These are phyloP conservation scores for Corythoichthys haematopterus DNA, from an alignment of 2,113 vertebrate species.

Conservation along the genomic window DNA sequence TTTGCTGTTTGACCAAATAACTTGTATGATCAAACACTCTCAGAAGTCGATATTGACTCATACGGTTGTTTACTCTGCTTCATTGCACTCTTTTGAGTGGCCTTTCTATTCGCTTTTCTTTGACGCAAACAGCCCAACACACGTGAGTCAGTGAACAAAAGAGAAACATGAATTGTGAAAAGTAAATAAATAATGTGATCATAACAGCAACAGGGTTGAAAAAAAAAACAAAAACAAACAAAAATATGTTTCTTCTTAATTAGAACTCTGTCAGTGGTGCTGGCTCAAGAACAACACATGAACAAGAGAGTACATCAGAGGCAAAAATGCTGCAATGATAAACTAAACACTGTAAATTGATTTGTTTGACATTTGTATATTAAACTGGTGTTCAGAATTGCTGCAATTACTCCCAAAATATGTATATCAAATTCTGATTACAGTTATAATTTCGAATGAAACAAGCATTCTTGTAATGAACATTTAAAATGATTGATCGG, in stretches of 20 bases:
- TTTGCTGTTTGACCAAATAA: conserved; percentile 12
- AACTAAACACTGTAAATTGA: too few species aligned
- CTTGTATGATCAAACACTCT: neutral
- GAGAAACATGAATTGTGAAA: too few species aligned
- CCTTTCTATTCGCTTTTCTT: conserved; percentile 3
- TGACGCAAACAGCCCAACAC: neutral
- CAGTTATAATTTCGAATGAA: too few species aligned
- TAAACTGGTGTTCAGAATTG: too few species aligned
- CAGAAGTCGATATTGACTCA: conserved; percentile 5
- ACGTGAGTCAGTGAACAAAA: neutral
- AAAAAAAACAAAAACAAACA: too few species aligned
- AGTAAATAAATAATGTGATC: too few species aligned
- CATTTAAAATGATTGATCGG: too few species aligned
- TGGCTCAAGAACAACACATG: conserved; percentile 28
- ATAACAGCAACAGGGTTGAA: too few species aligned
- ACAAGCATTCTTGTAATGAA: too few species aligned
- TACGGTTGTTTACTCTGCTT: conserved; percentile 4
- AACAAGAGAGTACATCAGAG: neutral
- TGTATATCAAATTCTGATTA: too few species aligned
- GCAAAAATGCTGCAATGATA: neutral
- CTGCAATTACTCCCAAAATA: too few species aligned
- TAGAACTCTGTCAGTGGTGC: conserved; percentile 65
- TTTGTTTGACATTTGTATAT: too few species aligned
- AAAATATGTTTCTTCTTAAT: neutral
- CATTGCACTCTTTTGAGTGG: conserved; percentile 14